Percentiles rank a stretch among this genome's conserved stretches.
phyloP scores from a whole-genome alignment of 2,888 invertebrate genomes.

The Cremastinae sp. region DNA sequence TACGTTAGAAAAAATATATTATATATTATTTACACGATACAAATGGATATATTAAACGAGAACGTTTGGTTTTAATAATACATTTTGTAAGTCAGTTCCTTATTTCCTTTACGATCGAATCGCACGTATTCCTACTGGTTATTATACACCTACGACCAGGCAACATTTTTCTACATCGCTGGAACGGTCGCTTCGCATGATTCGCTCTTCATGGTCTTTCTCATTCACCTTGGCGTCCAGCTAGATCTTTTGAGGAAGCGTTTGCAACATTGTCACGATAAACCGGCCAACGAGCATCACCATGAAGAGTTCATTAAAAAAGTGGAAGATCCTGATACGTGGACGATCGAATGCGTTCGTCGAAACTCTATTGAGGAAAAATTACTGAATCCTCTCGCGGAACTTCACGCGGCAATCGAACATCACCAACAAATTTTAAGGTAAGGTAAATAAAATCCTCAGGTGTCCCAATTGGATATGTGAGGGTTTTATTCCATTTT shows the following conservation, averaged over 20 bases:
- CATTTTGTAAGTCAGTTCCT: slow-evolving; percentile 30
- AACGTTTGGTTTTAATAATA: too few relatives aligned
- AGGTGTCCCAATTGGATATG: too few relatives aligned
- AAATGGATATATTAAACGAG: too few relatives aligned
- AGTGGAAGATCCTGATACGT: not conserved
- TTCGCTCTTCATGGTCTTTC: slow-evolving; percentile 57
- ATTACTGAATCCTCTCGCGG: slow-evolving; percentile 32
- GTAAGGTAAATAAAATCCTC: too few relatives aligned
- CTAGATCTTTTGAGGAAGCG: slow-evolving; percentile 53
- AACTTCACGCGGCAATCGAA: slow-evolving; percentile 54
- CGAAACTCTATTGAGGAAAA: slow-evolving; percentile 26
- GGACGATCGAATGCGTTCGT: slow-evolving; percentile 40
- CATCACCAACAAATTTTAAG: slow-evolving; percentile 58
- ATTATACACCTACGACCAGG: slow-evolving; percentile 49
- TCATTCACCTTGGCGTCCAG: slow-evolving; percentile 56
- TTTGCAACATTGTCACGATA: slow-evolving; percentile 36
- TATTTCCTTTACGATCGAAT: slow-evolving; percentile 44
- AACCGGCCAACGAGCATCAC: not conserved
- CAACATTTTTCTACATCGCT: slow-evolving; percentile 53
- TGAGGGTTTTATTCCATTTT: too few relatives aligned
- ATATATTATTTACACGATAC: too few relatives aligned
- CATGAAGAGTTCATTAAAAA: slow-evolving; percentile 7
- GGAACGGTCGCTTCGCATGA: slow-evolving; percentile 58
- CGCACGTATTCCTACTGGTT: slow-evolving; percentile 53
- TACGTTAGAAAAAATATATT: too few relatives aligned